phyloP scores from a whole-genome alignment of 2,888 invertebrate species.

The Disparrhopalites patrizii region DNA sequence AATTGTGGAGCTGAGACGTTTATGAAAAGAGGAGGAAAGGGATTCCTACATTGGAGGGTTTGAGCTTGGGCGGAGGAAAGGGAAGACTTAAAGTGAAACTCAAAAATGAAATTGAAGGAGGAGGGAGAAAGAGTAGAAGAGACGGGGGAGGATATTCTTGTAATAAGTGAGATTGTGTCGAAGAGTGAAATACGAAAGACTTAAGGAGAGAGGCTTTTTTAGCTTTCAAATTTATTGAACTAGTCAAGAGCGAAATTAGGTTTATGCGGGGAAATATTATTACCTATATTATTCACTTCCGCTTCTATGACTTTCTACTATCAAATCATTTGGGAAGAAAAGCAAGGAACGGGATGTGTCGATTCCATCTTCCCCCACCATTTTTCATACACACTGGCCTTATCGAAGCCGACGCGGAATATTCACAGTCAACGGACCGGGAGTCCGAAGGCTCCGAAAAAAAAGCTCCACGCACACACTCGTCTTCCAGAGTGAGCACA shows the following conservation, averaged over 20 bases:
- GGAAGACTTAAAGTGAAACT: constrained; percentile 22
- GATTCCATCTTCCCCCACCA: constrained; percentile 46
- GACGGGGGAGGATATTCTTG: constrained; percentile 8
- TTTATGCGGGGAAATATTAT: constrained; percentile 48
- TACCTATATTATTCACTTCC: constrained; percentile 49
- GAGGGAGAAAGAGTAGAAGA: constrained; percentile 1
- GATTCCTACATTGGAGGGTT: no score
- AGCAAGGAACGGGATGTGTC: constrained; percentile 44
- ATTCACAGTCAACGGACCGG: constrained; percentile 4
- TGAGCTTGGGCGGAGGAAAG: no score
- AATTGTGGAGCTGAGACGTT: no score
- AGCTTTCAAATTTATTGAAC: constrained; percentile 44
- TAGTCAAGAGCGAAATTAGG: constrained; percentile 48
- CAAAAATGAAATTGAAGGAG: constrained; percentile 23
- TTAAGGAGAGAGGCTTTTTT: constrained; percentile 21
- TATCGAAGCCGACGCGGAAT: constrained; percentile 19
- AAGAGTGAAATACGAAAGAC: constrained; percentile 18
- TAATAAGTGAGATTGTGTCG: constrained; percentile 25
- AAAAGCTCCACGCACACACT: no score
- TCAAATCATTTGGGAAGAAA: constrained; percentile 35
- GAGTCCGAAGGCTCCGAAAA: no score
- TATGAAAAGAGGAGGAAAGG: no score
- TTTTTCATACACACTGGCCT: constrained; percentile 40
- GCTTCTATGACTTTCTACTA: constrained; percentile 43
- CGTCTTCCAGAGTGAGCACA: no score